Conservation (phyloP, 2,113 vertebrate genomes). For the Caloenas nicobarica region DNA sequence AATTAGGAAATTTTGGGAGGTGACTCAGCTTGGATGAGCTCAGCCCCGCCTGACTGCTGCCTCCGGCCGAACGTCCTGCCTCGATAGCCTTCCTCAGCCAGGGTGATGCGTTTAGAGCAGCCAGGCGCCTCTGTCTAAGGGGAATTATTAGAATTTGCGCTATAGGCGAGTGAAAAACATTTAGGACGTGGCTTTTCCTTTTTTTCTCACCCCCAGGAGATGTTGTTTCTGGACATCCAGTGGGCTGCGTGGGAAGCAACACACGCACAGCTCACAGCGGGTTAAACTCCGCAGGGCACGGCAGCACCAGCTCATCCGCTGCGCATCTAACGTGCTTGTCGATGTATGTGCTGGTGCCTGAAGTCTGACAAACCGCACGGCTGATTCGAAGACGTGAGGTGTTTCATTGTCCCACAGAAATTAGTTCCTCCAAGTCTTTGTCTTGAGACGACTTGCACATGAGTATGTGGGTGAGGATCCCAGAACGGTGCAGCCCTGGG, state of each 20-base stretch:
- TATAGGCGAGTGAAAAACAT: background rate
- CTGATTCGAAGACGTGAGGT: background rate
- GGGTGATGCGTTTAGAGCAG: background rate
- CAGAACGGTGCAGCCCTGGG: background rate
- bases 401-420: background rate
- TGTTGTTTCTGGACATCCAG: background rate
- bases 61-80: background rate
- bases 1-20: background rate
- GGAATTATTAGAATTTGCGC: background rate
- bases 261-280: background rate
- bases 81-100: background rate
- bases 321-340: accelerated
- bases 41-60: background rate
- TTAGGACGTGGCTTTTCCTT: background rate
- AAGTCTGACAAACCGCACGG: background rate
- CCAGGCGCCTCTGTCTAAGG: background rate
- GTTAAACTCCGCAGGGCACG: background rate
- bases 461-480: background rate
- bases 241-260: background rate
- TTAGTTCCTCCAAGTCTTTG: background rate
- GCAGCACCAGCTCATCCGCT: background rate
- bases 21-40: background rate
- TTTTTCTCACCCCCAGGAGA: background rate
- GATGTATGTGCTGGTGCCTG: background rate
- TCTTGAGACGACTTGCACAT: background rate